Conservation (phyloP, 23 tunicate species). For the Ascidia mentula region DNA sequence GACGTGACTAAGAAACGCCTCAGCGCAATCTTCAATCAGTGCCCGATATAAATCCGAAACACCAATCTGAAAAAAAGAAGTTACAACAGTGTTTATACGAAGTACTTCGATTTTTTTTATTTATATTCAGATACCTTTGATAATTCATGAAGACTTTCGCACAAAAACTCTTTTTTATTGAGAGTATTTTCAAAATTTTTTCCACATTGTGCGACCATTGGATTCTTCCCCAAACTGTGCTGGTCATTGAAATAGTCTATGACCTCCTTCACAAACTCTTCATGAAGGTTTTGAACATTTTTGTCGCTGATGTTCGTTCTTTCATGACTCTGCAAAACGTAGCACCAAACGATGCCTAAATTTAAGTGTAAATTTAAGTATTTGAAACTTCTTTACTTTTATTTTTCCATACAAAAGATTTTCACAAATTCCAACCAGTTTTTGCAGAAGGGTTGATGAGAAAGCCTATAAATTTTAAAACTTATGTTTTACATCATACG, state of each 20-base stretch:
- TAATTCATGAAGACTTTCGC: not conserved
- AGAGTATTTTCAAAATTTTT: not conserved
- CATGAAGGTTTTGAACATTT: not conserved
- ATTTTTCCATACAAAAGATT: not conserved
- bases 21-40: not conserved
- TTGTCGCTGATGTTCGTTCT: not conserved
- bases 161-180: not conserved
- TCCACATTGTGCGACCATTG: not conserved
- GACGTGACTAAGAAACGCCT: not conserved
- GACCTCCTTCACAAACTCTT: not conserved
- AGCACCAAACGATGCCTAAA: too few species aligned
- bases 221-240: not conserved
- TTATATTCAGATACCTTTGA: not conserved
- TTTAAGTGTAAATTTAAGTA: too few species aligned
- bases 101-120: too few species aligned
- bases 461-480: not conserved
- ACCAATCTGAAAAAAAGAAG: not conserved
- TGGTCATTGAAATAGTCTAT: not conserved
- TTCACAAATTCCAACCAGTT: not conserved
- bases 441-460: not conserved
- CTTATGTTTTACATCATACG: too few species aligned
- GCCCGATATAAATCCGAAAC: not conserved
- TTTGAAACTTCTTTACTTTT: not conserved
- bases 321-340: too few species aligned
- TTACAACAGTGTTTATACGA: too few species aligned